phyloP scores from a whole-genome alignment of 2,888 invertebrate genomes.

The Alcis repandata region DNA sequence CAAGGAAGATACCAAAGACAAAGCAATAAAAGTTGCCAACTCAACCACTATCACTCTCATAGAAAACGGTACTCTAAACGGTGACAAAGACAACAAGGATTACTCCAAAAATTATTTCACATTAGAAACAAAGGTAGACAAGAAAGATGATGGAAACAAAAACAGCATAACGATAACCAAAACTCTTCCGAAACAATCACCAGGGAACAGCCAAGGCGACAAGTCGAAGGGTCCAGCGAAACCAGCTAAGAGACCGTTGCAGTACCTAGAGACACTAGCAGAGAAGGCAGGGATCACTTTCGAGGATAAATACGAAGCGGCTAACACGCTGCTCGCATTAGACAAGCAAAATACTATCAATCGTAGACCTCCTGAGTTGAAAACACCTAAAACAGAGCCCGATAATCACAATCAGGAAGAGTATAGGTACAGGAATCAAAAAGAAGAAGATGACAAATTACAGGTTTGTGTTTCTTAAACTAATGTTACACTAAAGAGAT shows the following conservation, averaged over 20 bases:
- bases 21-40: conserved; percentile 77
- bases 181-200: conserved; percentile 73
- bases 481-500: neutral
- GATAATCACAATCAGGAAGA: conserved; percentile 74
- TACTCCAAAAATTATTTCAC: conserved; percentile 80
- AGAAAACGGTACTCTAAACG: conserved; percentile 71
- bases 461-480: conserved; percentile 59
- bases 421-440: conserved; percentile 76
- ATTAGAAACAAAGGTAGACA: conserved; percentile 78
- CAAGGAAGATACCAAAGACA: conserved; percentile 79
- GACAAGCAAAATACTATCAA: conserved; percentile 87
- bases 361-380: conserved; percentile 72
- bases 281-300: conserved; percentile 91
- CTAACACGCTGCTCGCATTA: conserved; percentile 88
- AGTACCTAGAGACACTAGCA: conserved; percentile 90
- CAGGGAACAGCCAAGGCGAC: conserved; percentile 64
- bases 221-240: conserved; percentile 70
- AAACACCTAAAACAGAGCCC: conserved; percentile 75
- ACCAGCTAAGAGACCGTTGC: conserved; percentile 79
- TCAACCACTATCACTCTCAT: conserved; percentile 81
- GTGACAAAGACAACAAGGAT: conserved; percentile 80
- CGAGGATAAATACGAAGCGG: conserved; percentile 91
- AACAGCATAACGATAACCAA: conserved; percentile 84
- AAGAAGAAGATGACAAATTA: conserved; percentile 82
- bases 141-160: conserved; percentile 82